Conservation (phyloP, 2,888 invertebrate genomes). For the Hanleya hanleyi region DNA sequence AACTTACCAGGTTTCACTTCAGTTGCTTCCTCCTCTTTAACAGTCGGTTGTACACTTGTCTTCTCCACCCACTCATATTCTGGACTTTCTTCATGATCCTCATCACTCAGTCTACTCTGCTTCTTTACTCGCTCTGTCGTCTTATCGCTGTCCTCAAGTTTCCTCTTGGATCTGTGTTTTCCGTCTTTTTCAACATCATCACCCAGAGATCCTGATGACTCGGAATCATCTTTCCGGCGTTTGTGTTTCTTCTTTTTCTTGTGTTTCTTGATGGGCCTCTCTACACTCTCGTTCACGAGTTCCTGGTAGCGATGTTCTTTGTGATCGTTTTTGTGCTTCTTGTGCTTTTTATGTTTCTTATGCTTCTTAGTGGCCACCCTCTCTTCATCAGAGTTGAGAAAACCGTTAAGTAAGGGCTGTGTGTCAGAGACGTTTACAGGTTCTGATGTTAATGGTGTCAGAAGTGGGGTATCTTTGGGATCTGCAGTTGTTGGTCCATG, state of each 20-base stretch:
- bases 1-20: no score
- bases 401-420: conserved; percentile 24
- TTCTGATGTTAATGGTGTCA: not conserved
- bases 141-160: conserved; percentile 22
- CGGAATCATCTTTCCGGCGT: conserved; percentile 34
- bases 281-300: conserved; percentile 31
- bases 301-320: conserved; percentile 31
- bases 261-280: conserved; percentile 32
- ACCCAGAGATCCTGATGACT: not conserved
- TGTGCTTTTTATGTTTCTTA: conserved; percentile 54
- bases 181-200: not conserved
- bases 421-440: conserved; percentile 32
- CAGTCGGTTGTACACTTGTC: conserved; percentile 38
- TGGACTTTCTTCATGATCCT: conserved; percentile 21
- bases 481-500: not conserved
- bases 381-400: not conserved
- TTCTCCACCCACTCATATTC: conserved; percentile 73
- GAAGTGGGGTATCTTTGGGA: no score
- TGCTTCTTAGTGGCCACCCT: conserved; percentile 28
- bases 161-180: conserved; percentile 9
- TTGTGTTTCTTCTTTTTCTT: conserved; percentile 57
- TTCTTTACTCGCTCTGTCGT: conserved; percentile 23
- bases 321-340: conserved; percentile 48
- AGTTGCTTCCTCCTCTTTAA: no score
- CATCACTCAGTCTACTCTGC: conserved; percentile 30